These are phyloP conservation scores for Rostratula benghalensis DNA, from an alignment of 2,113 vertebrate genomes.

Conservation along the genomic window DNA sequence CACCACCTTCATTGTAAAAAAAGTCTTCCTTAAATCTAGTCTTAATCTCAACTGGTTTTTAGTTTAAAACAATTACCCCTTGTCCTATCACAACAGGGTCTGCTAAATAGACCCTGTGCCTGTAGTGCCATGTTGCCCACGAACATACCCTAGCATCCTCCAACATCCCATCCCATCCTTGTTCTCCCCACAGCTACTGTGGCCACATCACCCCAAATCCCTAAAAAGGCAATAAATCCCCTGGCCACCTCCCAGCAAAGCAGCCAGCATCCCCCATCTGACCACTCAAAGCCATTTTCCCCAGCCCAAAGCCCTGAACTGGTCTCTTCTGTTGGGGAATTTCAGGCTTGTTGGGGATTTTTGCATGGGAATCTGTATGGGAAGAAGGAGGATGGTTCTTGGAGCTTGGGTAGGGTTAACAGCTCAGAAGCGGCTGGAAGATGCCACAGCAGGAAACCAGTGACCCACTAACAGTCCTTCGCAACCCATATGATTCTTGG, in stretches of 20 bases:
- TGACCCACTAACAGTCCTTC: conserved; percentile 2
- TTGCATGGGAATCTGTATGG: neutral
- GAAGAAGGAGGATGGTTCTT: neutral
- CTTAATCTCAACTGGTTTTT: neutral
- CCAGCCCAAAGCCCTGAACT: neutral
- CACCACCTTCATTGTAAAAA: neutral
- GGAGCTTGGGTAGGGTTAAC: neutral
- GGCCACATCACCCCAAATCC: neutral
- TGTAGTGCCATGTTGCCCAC: neutral
- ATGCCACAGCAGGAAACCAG: neutral
- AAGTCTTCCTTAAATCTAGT: neutral
- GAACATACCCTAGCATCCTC: neutral
- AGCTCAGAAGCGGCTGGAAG: neutral
- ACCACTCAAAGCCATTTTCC: neutral
- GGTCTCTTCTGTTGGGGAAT: rapidly evolving
- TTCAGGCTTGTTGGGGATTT: neutral
- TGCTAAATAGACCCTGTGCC: neutral
- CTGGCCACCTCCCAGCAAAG: neutral
- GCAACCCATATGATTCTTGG: neutral
- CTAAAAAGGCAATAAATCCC: neutral
- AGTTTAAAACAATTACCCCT: neutral
- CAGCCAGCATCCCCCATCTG: neutral
- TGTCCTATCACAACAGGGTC: neutral
- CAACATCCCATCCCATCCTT: neutral
- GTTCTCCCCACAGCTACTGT: neutral